Conservation (phyloP, 1,140 invertebrate species). For the Drosophila ercepeae region DNA sequence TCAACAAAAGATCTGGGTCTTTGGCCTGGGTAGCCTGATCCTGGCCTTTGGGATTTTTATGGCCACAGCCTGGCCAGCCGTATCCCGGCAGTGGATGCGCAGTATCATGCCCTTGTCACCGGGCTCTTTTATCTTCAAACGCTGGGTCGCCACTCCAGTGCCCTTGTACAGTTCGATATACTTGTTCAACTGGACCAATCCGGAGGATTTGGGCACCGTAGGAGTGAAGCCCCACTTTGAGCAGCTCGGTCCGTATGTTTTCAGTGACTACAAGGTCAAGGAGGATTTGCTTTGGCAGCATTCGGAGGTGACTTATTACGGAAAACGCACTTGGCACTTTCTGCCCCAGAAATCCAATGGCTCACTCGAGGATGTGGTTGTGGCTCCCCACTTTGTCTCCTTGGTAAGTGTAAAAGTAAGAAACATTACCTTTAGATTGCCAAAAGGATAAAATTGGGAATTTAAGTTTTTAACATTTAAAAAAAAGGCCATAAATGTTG, state of each 20-base stretch:
- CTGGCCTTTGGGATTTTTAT: conserved; percentile 46
- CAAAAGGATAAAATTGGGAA: no score
- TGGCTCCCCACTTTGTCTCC: conserved; percentile 90
- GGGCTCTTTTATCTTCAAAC: conserved; percentile 86
- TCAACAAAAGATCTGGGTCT: conserved; percentile 74
- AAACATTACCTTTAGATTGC: not conserved
- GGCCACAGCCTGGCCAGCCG: conserved; percentile 54
- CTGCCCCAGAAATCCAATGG: conserved; percentile 88
- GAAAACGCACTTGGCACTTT: conserved; percentile 90
- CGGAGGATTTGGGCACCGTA: conserved; percentile 84
- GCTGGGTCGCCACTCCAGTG: conserved; percentile 90
- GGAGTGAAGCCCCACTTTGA: conserved; percentile 87
- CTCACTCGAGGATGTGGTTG: conserved; percentile 89
- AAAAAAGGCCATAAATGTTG: not conserved
- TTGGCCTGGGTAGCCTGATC: conserved; percentile 45
- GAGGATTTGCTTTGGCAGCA: conserved; percentile 86
- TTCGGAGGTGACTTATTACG: conserved; percentile 90
- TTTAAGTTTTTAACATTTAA: no score
- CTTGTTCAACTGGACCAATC: conserved; percentile 93
- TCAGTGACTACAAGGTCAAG: conserved; percentile 85
- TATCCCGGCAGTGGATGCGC: conserved; percentile 37
- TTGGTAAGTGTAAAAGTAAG: conserved; percentile 86
- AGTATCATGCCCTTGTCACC: conserved; percentile 85
- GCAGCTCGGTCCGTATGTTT: conserved; percentile 87
- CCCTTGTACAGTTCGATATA: conserved; percentile 90